These are phyloP conservation scores for Thysanoteuthis rhombus DNA, from an alignment of 2,888 invertebrate genomes.

Conservation along the genomic window DNA sequence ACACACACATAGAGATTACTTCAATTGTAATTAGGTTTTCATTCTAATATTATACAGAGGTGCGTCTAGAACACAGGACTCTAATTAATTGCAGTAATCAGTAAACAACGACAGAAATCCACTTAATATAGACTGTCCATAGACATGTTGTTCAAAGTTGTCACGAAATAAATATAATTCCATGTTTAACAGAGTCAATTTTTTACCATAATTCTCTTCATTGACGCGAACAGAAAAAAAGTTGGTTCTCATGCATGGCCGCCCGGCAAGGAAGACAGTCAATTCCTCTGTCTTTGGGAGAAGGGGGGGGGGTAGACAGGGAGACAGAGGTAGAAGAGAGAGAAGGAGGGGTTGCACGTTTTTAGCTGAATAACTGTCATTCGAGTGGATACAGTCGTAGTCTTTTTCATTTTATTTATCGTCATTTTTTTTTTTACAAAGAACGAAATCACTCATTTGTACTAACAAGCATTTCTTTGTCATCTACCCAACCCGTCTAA, in stretches of 20 bases:
- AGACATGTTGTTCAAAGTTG: no score
- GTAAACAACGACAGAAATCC: no score
- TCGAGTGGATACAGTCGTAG: background rate
- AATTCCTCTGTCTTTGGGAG: background rate
- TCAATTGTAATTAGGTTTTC: no score
- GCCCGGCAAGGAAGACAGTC: background rate
- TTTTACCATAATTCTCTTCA: background rate
- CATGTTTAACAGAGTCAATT: background rate
- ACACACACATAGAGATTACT: no score
- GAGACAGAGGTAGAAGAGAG: background rate
- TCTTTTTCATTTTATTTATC: no score
- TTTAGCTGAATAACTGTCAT: background rate
- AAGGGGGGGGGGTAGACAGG: background rate
- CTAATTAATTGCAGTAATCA: no score
- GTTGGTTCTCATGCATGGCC: background rate
- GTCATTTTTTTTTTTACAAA: no score
- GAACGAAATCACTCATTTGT: background rate
- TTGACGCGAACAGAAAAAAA: background rate
- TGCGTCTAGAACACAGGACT: no score
- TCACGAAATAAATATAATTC: background rate
- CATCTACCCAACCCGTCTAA: background rate
- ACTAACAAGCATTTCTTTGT: background rate
- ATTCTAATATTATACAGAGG: no score
- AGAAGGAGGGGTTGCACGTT: no score
- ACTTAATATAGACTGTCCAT: no score